Evolutionary conservation across 2,797 vertebrate species (phyloP).

Genomic region (Setipinna tenuifilis): DNA sequence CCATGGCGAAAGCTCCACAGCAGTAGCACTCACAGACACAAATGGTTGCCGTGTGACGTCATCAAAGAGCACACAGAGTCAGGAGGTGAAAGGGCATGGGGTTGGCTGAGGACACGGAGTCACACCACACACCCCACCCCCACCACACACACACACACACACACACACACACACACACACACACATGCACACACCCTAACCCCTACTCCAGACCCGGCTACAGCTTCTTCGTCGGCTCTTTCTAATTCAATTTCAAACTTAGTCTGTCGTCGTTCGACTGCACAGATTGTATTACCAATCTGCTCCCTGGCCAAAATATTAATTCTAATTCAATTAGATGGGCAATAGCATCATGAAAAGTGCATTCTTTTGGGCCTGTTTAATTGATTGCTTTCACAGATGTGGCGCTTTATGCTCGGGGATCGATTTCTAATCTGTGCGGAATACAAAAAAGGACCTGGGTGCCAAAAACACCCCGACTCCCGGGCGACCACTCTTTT

Average conservation of each 20-base stretch:
- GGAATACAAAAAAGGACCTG: not conserved
- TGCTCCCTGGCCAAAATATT: not conserved
- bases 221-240: slow-evolving; percentile 9
- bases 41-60: slow-evolving; percentile 14
- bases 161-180: too few species aligned
- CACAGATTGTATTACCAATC: slow-evolving; percentile 16
- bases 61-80: not conserved
- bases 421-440: slow-evolving; percentile 11
- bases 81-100: slow-evolving; percentile 5
- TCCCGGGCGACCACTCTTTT: not conserved
- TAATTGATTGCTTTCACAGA: slow-evolving; percentile 21
- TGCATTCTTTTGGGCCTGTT: slow-evolving; percentile 5
- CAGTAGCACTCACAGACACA: not conserved
- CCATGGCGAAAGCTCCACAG: not conserved
- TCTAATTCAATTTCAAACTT: slow-evolving; percentile 34
- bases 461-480: not conserved
- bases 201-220: not conserved
- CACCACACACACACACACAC: too few species aligned
- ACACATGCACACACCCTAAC: not conserved
- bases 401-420: slow-evolving; percentile 14
- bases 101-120: slow-evolving; percentile 12
- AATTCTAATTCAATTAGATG: slow-evolving; percentile 24
- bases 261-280: slow-evolving; percentile 13
- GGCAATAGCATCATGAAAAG: not conserved
- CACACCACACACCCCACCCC: not conserved